phyloP scores from a whole-genome alignment of 2,888 invertebrate species.

The Acanthacorydalis orientalis region DNA sequence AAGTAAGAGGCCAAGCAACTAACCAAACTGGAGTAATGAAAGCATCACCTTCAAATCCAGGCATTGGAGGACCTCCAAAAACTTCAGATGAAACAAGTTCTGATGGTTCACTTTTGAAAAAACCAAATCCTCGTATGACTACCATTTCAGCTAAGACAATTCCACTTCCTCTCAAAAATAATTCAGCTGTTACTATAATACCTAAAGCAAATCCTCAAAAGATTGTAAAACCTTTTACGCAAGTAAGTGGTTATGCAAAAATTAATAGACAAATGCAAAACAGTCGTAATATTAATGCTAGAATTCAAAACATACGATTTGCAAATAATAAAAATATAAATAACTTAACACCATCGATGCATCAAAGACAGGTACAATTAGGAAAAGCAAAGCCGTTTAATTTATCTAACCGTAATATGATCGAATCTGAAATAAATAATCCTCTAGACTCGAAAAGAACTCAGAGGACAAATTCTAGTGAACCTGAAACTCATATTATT shows the following conservation, averaged over 20 bases:
- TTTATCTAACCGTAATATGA: constrained; percentile 1
- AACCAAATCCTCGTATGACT: constrained; percentile 1
- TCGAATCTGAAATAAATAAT: neutral
- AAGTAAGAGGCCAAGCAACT: constrained; percentile 38
- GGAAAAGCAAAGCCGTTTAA: constrained; percentile 9
- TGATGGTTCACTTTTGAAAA: constrained; percentile 4
- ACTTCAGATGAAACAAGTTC: constrained; percentile 5
- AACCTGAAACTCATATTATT: constrained; percentile 11
- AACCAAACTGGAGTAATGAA: constrained; percentile 25
- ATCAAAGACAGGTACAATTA: constrained; percentile 5
- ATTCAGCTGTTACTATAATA: constrained; percentile 40
- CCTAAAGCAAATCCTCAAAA: constrained; percentile 23
- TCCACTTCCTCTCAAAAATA: constrained; percentile 32
- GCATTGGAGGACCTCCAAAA: neutral
- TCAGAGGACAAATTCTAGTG: neutral
- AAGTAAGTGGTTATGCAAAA: constrained; percentile 10
- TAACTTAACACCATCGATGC: constrained; percentile 15
- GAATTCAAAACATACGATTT: constrained; percentile 14
- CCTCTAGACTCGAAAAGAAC: neutral
- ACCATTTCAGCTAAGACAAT: constrained; percentile 9
- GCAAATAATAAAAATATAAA: constrained; percentile 16
- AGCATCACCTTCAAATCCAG: constrained; percentile 2
- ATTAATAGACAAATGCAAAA: constrained; percentile 6
- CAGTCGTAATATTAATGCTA: constrained; percentile 1
- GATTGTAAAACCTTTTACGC: constrained; percentile 18